phyloP scores from a whole-genome alignment of 92 coral and sea anemone genomes.

The Epizoanthus scotinus region DNA sequence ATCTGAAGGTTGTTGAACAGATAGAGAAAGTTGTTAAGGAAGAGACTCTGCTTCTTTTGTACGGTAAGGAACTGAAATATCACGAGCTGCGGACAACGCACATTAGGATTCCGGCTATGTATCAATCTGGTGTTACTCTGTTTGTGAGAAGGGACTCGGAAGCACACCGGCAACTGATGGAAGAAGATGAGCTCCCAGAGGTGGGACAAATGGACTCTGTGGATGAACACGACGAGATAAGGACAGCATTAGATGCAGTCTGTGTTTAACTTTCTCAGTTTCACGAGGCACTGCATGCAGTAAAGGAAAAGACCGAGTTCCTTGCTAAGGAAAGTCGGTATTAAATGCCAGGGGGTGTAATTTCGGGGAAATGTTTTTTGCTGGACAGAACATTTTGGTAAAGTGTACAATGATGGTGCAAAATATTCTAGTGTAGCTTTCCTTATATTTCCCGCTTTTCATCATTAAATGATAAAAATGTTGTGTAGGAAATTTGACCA shows the following conservation, averaged over 20 bases:
- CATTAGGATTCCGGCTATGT: conserved; percentile 73
- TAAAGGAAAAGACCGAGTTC: too few species aligned
- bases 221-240: not conserved
- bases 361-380: too few species aligned
- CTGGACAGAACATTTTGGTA: too few species aligned
- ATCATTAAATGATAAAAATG: too few species aligned
- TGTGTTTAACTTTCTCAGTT: not conserved
- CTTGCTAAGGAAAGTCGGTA: too few species aligned
- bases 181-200: conserved; percentile 54
- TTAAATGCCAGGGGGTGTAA: too few species aligned
- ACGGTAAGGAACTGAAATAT: conserved; percentile 71
- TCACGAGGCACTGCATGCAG: too few species aligned
- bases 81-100: conserved; percentile 56
- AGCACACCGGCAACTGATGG: conserved; percentile 45
- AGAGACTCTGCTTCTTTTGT: conserved; percentile 58
- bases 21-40: conserved; percentile 69
- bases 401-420: too few species aligned
- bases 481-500: too few species aligned
- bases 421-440: too few species aligned
- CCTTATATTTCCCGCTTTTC: too few species aligned
- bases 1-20: conserved; percentile 60
- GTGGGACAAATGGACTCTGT: not conserved
- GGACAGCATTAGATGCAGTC: not conserved
- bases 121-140: conserved; percentile 72
- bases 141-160: conserved; percentile 62